Percentiles rank a stretch among this genome's conserved stretches.
Evolutionary conservation across 2,888 invertebrate species (phyloP).

Genomic region (Poecilobothrus nobilitatus): DNA sequence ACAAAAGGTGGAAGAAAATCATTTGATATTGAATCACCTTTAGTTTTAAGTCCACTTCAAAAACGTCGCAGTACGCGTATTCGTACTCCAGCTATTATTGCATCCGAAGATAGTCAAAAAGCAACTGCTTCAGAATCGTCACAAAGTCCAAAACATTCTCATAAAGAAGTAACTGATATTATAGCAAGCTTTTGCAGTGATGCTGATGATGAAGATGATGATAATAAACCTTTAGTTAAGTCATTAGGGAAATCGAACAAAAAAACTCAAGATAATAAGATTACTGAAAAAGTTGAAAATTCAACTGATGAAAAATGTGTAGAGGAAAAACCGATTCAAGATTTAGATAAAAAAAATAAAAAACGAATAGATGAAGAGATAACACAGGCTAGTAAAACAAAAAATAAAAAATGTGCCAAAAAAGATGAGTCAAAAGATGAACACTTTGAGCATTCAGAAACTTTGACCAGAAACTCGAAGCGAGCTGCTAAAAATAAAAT

Average conservation of each 20-base stretch:
- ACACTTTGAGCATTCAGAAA: not conserved
- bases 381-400: not conserved
- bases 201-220: slow-evolving; percentile 19
- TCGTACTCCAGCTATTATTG: not conserved
- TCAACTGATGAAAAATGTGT: too few relatives aligned
- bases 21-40: slow-evolving; percentile 9
- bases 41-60: slow-evolving; percentile 12
- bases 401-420: not conserved
- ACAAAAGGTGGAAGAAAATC: slow-evolving; percentile 9
- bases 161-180: slow-evolving; percentile 26
- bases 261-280: not conserved
- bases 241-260: not conserved
- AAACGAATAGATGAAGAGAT: not conserved
- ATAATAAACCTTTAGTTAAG: not conserved
- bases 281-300: not conserved
- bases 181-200: slow-evolving; percentile 25
- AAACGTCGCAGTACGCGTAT: not conserved
- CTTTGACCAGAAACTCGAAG: not conserved
- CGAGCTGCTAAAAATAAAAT: not conserved
- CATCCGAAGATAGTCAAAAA: slow-evolving; percentile 1
- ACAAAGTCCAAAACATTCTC: slow-evolving; percentile 12
- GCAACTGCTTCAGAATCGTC: not conserved
- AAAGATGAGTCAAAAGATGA: not conserved
- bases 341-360: not conserved
- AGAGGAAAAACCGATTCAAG: not conserved